Conservation (phyloP, 2,888 invertebrate genomes). For the Cheilosia impressa region DNA sequence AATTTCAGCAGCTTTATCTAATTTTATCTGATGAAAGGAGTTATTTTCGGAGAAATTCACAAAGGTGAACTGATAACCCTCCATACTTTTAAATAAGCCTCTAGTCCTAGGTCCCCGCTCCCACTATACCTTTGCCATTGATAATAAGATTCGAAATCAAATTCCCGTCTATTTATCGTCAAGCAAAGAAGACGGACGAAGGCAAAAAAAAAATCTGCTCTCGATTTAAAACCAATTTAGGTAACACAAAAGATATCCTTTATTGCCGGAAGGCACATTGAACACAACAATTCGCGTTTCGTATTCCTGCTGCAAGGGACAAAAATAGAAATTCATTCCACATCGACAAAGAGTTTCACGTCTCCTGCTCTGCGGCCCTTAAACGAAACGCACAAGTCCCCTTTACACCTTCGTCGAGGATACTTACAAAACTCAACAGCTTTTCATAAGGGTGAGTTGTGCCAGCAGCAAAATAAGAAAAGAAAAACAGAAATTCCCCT, state of each 20-base stretch:
- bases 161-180: slow-evolving; percentile 65
- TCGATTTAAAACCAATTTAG: slow-evolving; percentile 73
- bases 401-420: slow-evolving; percentile 66
- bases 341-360: slow-evolving; percentile 47
- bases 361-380: background rate
- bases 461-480: background rate
- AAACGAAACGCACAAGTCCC: slow-evolving; percentile 40
- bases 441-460: slow-evolving; percentile 10
- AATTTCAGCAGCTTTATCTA: slow-evolving; percentile 61
- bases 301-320: slow-evolving; percentile 64
- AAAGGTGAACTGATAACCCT: slow-evolving; percentile 70
- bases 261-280: slow-evolving; percentile 72
- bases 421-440: slow-evolving; percentile 53
- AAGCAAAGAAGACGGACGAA: slow-evolving; percentile 33
- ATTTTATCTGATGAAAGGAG: slow-evolving; percentile 58
- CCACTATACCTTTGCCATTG: slow-evolving; percentile 18
- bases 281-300: slow-evolving; percentile 69
- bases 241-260: slow-evolving; percentile 73
- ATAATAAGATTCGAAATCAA: slow-evolving; percentile 71
- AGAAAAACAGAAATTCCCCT: slow-evolving; percentile 45
- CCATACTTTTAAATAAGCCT: slow-evolving; percentile 61
- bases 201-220: slow-evolving; percentile 53
- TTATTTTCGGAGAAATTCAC: slow-evolving; percentile 64
- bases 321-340: slow-evolving; percentile 72
- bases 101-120: slow-evolving; percentile 1